phyloP scores from a whole-genome alignment of 92 coral and sea anemone genomes.

The Zoanthus solanderi region DNA sequence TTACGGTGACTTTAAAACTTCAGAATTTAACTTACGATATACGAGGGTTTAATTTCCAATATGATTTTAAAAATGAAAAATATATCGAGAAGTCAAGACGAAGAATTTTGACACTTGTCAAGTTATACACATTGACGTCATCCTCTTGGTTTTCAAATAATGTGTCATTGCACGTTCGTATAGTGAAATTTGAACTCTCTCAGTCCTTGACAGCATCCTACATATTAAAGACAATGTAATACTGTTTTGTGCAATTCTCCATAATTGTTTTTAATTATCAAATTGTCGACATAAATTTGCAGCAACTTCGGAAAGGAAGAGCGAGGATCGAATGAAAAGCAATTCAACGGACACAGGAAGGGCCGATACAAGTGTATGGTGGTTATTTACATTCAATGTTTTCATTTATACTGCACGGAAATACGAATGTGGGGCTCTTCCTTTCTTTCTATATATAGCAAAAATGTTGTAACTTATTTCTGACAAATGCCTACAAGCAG shows the following conservation, averaged over 20 bases:
- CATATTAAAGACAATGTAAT: not conserved
- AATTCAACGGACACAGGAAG: not conserved
- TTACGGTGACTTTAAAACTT: not conserved
- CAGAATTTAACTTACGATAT: not conserved
- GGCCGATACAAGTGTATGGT: too few species aligned
- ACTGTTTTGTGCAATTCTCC: not conserved
- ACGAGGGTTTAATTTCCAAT: not conserved
- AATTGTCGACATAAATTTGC: not conserved
- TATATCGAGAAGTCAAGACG: not conserved
- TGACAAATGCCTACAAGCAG: not conserved
- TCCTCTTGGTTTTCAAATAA: not conserved
- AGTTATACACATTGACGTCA: not conserved
- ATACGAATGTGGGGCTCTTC: not conserved
- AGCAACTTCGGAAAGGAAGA: not conserved
- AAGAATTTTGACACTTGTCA: not conserved
- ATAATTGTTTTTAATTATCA: not conserved
- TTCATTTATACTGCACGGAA: conserved; percentile 22
- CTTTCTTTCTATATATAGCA: not conserved
- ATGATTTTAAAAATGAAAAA: not conserved
- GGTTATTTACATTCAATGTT: not conserved
- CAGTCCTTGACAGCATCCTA: not conserved
- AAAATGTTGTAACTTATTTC: not conserved
- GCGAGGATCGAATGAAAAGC: not conserved
- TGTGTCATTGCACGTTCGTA: not conserved
- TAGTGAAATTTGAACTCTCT: not conserved